Conservation (phyloP, 1,140 invertebrate species). For the Yoshiicerus persimilis region DNA sequence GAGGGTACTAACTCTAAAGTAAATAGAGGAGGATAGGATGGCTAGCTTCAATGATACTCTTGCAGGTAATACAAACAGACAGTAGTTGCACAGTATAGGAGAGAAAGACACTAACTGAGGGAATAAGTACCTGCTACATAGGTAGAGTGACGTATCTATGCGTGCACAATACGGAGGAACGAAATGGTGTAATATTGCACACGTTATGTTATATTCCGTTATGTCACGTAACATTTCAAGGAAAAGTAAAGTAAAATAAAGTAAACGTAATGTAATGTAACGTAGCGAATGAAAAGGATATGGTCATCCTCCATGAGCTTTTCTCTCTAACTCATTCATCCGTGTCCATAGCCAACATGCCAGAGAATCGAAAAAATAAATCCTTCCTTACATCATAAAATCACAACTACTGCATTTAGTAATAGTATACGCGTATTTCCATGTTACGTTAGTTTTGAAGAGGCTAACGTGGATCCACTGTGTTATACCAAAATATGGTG, state of each 20-base stretch:
- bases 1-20: neutral
- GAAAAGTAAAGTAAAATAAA: constrained; percentile 1
- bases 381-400: constrained; percentile 20
- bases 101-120: neutral
- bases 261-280: constrained; percentile 3
- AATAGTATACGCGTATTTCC: neutral
- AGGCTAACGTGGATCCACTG: neutral
- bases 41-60: neutral
- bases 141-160: neutral
- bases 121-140: neutral
- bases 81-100: too few species aligned
- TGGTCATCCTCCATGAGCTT: constrained; percentile 6
- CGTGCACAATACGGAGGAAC: neutral
- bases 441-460: neutral
- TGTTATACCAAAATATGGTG: neutral
- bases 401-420: neutral
- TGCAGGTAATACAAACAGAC: neutral
- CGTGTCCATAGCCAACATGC: constrained; percentile 9
- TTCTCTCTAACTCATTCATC: constrained; percentile 16
- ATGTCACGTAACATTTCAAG: neutral
- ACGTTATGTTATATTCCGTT: neutral
- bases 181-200: neutral
- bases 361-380: constrained; percentile 10
- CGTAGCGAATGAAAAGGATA: neutral
- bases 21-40: neutral